These are phyloP conservation scores for Psix sp. DNA, from an alignment of 1,140 invertebrate species.

Conservation along the genomic window DNA sequence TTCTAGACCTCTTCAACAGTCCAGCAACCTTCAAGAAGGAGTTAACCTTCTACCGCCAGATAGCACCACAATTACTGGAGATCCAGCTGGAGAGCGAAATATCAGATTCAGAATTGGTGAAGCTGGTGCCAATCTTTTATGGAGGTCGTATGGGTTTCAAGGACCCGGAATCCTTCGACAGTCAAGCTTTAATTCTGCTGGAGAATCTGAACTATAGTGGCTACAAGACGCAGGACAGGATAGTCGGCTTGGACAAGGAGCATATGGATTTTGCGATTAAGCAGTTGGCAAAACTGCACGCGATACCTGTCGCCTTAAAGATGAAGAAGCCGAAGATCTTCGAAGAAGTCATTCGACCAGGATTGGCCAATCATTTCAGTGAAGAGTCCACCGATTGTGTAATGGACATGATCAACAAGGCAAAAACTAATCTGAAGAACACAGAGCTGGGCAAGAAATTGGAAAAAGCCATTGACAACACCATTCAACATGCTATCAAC, in stretches of 20 bases:
- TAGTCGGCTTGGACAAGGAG: conserved; percentile 75
- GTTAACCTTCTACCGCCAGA: conserved; percentile 77
- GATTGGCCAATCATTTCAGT: conserved; percentile 35
- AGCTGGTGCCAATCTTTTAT: conserved; percentile 75
- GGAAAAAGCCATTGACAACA: conserved; percentile 61
- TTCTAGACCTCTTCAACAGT: conserved; percentile 79
- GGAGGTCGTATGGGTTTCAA: conserved; percentile 78
- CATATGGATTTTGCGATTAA: conserved; percentile 76
- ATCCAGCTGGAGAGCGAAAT: conserved; percentile 76
- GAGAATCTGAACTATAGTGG: conserved; percentile 79
- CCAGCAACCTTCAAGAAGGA: conserved; percentile 80
- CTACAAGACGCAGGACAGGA: conserved; percentile 77
- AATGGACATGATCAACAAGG: conserved; percentile 67
- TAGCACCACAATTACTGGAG: conserved; percentile 75
- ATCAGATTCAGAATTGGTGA: conserved; percentile 68
- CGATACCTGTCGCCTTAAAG: conserved; percentile 76
- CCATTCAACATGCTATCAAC: conserved; percentile 55
- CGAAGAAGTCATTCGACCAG: conserved; percentile 63
- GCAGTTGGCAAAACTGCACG: conserved; percentile 79
- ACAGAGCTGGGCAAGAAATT: conserved; percentile 61
- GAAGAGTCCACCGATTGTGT: conserved; percentile 62
- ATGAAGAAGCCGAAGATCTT: conserved; percentile 77
- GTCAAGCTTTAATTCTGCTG: conserved; percentile 78
- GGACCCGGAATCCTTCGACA: conserved; percentile 74
- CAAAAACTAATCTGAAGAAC: conserved; percentile 58